Evolutionary conservation across 2,888 invertebrate genomes (phyloP).

Genomic region (Ichneumoninae sp.): DNA sequence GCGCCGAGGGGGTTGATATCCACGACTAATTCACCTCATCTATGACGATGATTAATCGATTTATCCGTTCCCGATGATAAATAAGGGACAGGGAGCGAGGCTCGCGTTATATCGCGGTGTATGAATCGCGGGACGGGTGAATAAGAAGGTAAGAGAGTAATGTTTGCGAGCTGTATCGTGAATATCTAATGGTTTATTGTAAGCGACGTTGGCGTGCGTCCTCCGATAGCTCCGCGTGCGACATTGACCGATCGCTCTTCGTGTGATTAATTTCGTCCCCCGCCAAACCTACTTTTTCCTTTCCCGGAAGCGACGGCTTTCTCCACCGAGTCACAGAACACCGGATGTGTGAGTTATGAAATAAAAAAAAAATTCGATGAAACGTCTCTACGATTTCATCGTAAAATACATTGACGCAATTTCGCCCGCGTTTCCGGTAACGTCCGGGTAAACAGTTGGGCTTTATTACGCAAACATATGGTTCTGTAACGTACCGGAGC

Average conservation of each 20-base stretch:
- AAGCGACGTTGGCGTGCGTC: slow-evolving; percentile 42
- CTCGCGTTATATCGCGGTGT: slow-evolving; percentile 6
- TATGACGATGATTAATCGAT: slow-evolving; percentile 51
- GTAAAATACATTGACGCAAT: slow-evolving; percentile 53
- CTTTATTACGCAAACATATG: slow-evolving; percentile 23
- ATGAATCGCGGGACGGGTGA: slow-evolving; percentile 18
- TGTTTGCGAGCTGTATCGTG: slow-evolving; percentile 26
- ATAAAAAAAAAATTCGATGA: not conserved
- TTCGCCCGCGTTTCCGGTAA: slow-evolving; percentile 35
- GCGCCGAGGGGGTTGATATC: not conserved
- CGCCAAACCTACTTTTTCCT: not conserved
- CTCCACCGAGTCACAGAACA: slow-evolving; percentile 23
- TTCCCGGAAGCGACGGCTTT: slow-evolving; percentile 40
- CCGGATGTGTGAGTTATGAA: slow-evolving; percentile 20
- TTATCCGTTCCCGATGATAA: slow-evolving; percentile 14
- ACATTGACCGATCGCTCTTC: slow-evolving; percentile 60
- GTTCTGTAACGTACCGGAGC: not conserved
- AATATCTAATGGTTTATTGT: slow-evolving; percentile 24
- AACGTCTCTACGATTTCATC: slow-evolving; percentile 37
- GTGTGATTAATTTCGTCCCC: slow-evolving; percentile 55
- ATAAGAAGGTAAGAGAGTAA: slow-evolving; percentile 22
- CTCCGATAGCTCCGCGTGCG: slow-evolving; percentile 49
- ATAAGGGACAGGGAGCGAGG: slow-evolving; percentile 22
- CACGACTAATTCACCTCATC: slow-evolving; percentile 44
- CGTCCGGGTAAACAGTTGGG: slow-evolving; percentile 7